phyloP scores from a whole-genome alignment of 2,888 invertebrate species.

The Drosophila meridionalis region DNA sequence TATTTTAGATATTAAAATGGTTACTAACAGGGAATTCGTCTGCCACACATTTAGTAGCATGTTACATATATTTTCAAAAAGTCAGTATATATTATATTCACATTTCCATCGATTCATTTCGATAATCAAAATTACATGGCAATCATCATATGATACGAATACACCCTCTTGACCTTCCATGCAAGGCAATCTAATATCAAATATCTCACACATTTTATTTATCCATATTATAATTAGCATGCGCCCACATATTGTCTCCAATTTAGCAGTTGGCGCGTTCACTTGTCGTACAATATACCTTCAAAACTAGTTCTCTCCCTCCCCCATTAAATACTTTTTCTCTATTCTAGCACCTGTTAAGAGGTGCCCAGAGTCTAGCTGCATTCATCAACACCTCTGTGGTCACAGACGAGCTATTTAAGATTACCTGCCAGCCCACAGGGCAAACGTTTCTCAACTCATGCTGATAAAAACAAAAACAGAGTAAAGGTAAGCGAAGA shows the following conservation, averaged over 20 bases:
- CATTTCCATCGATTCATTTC: not conserved
- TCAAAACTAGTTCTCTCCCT: slow-evolving; percentile 3
- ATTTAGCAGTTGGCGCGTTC: not conserved
- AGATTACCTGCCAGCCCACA: slow-evolving; percentile 40
- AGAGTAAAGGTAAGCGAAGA: slow-evolving; percentile 6
- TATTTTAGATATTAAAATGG: not conserved
- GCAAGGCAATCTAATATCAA: not conserved
- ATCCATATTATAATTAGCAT: not conserved
- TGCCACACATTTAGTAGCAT: not conserved
- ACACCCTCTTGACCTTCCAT: not conserved
- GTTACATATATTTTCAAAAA: not conserved
- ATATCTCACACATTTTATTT: not conserved
- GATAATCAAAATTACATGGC: not conserved
- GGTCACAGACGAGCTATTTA: slow-evolving; percentile 34
- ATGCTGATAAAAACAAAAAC: slow-evolving; percentile 37
- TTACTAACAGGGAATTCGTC: not conserved
- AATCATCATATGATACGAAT: not conserved
- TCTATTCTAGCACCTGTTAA: slow-evolving; percentile 26
- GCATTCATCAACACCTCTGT: slow-evolving; percentile 45
- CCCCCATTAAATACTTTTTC: not conserved
- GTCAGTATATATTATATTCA: no score
- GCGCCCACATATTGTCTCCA: not conserved
- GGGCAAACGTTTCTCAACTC: slow-evolving; percentile 39
- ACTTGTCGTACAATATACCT: not conserved
- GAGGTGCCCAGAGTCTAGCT: slow-evolving; percentile 3